Percentiles rank a stretch among this genome's conserved stretches.
Evolutionary conservation across 2,113 vertebrate genomes (phyloP).

Genomic region (Accipiter virgatus): DNA sequence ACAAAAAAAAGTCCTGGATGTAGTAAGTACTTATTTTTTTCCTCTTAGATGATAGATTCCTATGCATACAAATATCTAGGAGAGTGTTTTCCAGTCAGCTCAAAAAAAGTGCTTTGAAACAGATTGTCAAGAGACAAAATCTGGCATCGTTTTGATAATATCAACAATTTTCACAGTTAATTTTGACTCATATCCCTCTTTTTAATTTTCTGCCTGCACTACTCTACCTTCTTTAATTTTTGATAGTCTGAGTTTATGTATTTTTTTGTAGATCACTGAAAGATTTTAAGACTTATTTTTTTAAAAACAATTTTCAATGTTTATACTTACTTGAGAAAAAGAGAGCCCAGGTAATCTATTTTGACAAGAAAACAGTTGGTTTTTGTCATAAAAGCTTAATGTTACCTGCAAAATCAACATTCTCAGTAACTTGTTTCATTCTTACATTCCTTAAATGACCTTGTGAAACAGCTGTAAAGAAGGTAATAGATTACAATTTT

Average conservation of each 20-base stretch:
- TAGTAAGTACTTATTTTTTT: background rate
- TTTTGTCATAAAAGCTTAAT: background rate
- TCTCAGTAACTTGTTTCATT: background rate
- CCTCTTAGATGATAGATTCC: background rate
- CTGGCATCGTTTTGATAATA: background rate
- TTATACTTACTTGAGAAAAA: background rate
- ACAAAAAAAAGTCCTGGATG: background rate
- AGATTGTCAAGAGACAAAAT: background rate
- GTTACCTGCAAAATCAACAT: background rate
- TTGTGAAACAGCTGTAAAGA: background rate
- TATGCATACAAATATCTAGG: background rate
- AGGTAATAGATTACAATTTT: background rate
- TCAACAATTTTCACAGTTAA: background rate
- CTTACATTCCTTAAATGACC: background rate
- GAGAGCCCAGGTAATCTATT: background rate
- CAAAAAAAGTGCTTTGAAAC: background rate
- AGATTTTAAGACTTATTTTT: background rate
- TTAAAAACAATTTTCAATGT: background rate
- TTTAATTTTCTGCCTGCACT: background rate
- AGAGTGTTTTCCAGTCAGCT: background rate
- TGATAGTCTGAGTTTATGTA: background rate
- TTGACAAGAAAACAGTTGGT: background rate
- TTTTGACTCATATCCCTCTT: background rate
- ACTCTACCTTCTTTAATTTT: background rate
- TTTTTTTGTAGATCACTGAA: background rate